Percentiles rank a stretch among this genome's conserved stretches.
Evolutionary conservation across 1,140 invertebrate genomes (phyloP).

Genomic region (Sitobion miscanthi): DNA sequence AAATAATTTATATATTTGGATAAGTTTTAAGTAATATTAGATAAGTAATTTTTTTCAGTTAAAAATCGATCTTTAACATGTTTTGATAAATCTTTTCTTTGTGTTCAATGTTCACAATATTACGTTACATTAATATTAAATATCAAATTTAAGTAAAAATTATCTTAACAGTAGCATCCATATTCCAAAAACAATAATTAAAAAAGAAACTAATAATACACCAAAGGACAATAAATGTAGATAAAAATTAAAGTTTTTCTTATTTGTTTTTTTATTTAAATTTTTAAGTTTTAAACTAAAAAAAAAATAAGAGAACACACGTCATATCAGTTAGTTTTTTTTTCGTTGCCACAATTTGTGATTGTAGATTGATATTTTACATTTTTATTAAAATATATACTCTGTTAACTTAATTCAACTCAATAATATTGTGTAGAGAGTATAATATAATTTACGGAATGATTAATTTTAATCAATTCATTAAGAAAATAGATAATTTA

Average conservation of each 20-base stretch:
- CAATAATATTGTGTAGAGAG: not conserved
- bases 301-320: not conserved
- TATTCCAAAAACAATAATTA: not conserved
- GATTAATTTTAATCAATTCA: slow-evolving; percentile 6
- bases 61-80: not conserved
- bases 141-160: not conserved
- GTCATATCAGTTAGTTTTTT: not conserved
- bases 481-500: slow-evolving; percentile 19
- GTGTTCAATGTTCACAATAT: not conserved
- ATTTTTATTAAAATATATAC: slow-evolving; percentile 14
- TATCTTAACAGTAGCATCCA: not conserved
- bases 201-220: not conserved
- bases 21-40: not conserved
- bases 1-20: not conserved
- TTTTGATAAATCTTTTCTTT: not conserved
- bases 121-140: not conserved
- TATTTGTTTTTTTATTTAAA: not conserved
- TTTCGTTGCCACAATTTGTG: not conserved
- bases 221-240: not conserved
- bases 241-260: not conserved
- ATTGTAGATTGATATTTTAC: not conserved
- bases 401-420: slow-evolving; percentile 9
- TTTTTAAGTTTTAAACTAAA: not conserved
- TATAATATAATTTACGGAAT: slow-evolving; percentile 26
- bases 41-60: not conserved